A percentile compares a stretch with the other conserved stretches of the same genome.
Conservation (phyloP, 2,113 vertebrate species). For the Parus major region DNA sequence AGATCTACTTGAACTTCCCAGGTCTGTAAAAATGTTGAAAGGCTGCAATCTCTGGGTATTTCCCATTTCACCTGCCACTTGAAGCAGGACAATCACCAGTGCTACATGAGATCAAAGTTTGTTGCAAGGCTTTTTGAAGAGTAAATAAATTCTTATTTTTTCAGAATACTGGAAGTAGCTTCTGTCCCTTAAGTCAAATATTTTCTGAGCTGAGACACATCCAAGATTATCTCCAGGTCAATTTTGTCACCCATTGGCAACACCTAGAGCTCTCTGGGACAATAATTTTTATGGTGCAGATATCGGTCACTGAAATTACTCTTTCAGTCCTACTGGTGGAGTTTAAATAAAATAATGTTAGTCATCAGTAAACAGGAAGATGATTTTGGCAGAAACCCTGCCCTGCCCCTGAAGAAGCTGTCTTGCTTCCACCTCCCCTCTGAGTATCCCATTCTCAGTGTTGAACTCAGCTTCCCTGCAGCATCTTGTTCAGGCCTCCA, state of each 20-base stretch:
- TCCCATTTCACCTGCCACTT: background rate
- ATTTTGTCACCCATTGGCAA: background rate
- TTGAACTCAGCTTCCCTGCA: background rate
- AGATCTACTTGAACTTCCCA: background rate
- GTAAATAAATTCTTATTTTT: background rate
- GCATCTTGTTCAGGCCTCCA: fast-evolving
- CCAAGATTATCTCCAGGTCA: background rate
- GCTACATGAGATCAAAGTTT: background rate
- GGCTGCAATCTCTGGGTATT: background rate
- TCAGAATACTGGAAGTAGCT: background rate
- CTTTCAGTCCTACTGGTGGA: background rate
- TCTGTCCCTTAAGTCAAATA: background rate
- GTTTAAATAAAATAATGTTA: background rate
- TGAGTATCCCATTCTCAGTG: background rate
- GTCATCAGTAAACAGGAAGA: conserved; percentile 1
- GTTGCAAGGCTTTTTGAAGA: background rate
- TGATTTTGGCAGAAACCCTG: conserved; percentile 3
- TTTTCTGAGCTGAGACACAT: background rate
- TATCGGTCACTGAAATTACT: background rate
- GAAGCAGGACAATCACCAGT: background rate
- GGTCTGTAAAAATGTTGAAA: background rate
- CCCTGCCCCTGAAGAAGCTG: background rate
- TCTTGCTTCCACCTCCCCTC: background rate
- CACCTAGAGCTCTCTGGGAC: background rate
- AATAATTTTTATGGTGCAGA: background rate